Percentiles rank a stretch among this genome's conserved stretches.
Evolutionary conservation across 2,113 vertebrate genomes (phyloP).

Genomic region (Chloroceryle aenea): DNA sequence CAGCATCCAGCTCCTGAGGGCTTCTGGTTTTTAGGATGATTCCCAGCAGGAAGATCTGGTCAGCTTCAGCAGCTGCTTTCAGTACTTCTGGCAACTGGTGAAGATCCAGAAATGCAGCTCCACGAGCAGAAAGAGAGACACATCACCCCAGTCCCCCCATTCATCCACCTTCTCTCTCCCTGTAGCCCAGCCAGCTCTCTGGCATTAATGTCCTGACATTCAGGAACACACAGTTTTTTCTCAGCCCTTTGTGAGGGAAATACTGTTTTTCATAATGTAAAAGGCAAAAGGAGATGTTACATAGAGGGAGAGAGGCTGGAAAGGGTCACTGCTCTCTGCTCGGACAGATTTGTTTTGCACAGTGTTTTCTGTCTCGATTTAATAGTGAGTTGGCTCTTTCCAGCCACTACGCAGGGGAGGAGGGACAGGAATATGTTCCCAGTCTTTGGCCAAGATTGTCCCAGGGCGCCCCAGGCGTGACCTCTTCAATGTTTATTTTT

Average conservation of each 20-base stretch:
- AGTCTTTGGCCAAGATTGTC: constrained; percentile 33
- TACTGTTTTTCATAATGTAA: not conserved
- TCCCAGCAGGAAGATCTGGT: not conserved
- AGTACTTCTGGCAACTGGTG: not conserved
- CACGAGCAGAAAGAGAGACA: not conserved
- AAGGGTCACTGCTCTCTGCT: not conserved
- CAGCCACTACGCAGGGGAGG: constrained; percentile 10
- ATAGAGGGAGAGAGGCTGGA: not conserved
- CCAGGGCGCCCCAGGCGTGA: not conserved
- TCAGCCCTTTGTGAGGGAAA: not conserved
- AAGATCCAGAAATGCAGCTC: not conserved
- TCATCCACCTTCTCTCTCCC: not conserved
- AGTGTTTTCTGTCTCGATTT: constrained; percentile 30
- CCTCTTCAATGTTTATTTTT: constrained; percentile 22
- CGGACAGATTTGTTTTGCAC: not conserved
- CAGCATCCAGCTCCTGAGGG: not conserved
- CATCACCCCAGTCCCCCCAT: not conserved
- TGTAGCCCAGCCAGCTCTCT: not conserved
- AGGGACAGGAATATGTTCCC: not conserved
- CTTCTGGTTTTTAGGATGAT: not conserved
- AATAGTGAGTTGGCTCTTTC: constrained; percentile 3
- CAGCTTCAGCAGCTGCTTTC: not conserved
- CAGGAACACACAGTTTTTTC: rapidly evolving
- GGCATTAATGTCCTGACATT: not conserved
- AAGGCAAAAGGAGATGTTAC: not conserved